Percentiles rank a stretch among this genome's conserved stretches.
phyloP scores from a whole-genome alignment of 2,113 vertebrate genomes.

The Passer domesticus region DNA sequence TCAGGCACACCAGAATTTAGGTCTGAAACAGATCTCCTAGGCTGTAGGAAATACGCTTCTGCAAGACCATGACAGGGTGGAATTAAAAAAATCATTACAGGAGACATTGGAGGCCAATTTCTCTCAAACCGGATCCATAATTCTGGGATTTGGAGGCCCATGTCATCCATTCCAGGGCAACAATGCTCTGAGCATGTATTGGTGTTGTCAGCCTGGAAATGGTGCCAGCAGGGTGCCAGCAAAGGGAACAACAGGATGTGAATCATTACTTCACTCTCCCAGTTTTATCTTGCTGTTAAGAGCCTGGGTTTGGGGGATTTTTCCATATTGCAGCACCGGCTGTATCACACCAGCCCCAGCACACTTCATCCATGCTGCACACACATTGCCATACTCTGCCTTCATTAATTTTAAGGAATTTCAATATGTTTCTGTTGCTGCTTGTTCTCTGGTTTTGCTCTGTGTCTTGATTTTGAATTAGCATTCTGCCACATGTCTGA shows the following conservation, averaged over 20 bases:
- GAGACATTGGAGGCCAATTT: background rate
- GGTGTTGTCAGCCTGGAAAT: background rate
- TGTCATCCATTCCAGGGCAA: background rate
- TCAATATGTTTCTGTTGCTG: background rate
- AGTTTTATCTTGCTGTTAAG: background rate
- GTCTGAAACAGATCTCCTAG: background rate
- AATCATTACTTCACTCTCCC: background rate
- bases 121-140: background rate
- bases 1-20: background rate
- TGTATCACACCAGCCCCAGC: background rate
- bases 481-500: background rate
- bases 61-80: background rate
- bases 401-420: background rate
- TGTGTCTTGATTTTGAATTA: background rate
- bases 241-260: conserved; percentile 11
- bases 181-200: background rate
- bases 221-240: background rate
- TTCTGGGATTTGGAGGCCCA: background rate
- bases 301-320: background rate
- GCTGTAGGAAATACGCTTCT: background rate
- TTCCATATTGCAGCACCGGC: background rate
- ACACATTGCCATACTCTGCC: background rate
- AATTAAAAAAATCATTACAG: background rate
- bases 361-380: background rate
- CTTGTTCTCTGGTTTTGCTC: background rate